Evolutionary conservation across 1,140 invertebrate species (phyloP).

Genomic region (Helicoverpa zea): DNA sequence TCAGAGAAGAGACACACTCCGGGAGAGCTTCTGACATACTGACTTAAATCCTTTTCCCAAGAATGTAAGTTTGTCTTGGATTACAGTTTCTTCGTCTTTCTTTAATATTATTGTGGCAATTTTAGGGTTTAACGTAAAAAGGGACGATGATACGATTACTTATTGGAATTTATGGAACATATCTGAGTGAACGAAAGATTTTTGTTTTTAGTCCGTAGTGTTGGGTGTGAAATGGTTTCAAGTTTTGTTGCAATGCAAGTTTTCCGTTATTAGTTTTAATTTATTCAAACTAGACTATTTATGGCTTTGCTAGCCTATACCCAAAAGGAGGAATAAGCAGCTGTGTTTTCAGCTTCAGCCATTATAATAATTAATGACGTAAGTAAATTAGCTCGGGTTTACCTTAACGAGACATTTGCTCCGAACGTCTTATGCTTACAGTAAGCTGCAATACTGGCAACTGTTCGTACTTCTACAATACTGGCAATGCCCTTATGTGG

Average conservation of each 20-base stretch:
- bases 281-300: too few species aligned
- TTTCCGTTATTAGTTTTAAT: too few species aligned
- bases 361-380: conserved; percentile 33
- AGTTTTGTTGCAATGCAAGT: too few species aligned
- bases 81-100: conserved; percentile 56
- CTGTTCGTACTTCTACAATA: too few species aligned
- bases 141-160: conserved; percentile 33
- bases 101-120: conserved; percentile 49
- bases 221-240: too few species aligned
- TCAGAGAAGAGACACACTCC: conserved; percentile 82
- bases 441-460: conserved; percentile 1
- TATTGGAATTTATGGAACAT: neutral
- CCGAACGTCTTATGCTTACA: neutral
- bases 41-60: conserved; percentile 67
- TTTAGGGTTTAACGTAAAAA: conserved; percentile 42
- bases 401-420: conserved; percentile 32
- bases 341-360: neutral
- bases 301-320: neutral
- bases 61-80: conserved; percentile 62
- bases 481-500: too few species aligned
- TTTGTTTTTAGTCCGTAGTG: neutral
- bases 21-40: conserved; percentile 79
- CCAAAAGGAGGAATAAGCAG: neutral
- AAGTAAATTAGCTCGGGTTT: conserved; percentile 21
- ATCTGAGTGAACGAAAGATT: neutral